Percentiles rank a stretch among this genome's conserved stretches.
phyloP scores from a whole-genome alignment of 1,140 invertebrate genomes.

The Bombus balteatus region DNA sequence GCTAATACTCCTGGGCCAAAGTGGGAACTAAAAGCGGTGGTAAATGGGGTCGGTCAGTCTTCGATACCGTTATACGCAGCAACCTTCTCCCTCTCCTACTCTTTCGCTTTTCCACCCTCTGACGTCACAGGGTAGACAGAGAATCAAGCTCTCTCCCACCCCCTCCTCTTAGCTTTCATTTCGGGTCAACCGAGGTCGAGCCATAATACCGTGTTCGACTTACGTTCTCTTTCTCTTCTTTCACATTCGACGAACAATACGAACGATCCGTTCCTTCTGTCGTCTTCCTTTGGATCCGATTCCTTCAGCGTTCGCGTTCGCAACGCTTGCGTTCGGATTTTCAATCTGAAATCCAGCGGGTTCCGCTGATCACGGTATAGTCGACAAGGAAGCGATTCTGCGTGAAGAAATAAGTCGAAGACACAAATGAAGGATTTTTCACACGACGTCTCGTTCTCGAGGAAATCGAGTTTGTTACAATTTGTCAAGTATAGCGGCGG shows the following conservation, averaged over 20 bases:
- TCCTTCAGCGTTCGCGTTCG: not conserved
- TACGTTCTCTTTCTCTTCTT: not conserved
- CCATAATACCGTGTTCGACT: conserved; percentile 80
- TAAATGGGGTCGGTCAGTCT: conserved; percentile 50
- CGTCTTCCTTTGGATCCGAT: not conserved
- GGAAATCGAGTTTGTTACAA: no score
- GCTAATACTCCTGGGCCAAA: conserved; percentile 35
- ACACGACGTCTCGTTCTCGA: no score
- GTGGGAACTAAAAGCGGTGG: conserved; percentile 41
- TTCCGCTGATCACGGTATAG: not conserved
- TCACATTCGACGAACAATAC: not conserved
- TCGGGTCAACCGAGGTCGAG: conserved; percentile 50
- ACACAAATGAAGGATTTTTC: no score
- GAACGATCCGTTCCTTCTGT: not conserved
- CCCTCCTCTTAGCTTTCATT: not conserved
- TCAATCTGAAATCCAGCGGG: not conserved
- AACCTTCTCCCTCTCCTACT: not conserved
- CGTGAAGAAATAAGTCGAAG: no score
- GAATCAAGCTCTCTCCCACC: conserved; percentile 7
- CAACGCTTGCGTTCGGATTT: not conserved
- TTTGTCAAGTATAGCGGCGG: no score
- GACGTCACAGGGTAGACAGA: conserved; percentile 52
- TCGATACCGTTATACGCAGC: conserved; percentile 39
- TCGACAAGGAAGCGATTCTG: no score
- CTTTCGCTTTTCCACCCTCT: conserved; percentile 1